Conservation (phyloP, 64 coral and sea anemone genomes). For the Montipora efflorescens region DNA sequence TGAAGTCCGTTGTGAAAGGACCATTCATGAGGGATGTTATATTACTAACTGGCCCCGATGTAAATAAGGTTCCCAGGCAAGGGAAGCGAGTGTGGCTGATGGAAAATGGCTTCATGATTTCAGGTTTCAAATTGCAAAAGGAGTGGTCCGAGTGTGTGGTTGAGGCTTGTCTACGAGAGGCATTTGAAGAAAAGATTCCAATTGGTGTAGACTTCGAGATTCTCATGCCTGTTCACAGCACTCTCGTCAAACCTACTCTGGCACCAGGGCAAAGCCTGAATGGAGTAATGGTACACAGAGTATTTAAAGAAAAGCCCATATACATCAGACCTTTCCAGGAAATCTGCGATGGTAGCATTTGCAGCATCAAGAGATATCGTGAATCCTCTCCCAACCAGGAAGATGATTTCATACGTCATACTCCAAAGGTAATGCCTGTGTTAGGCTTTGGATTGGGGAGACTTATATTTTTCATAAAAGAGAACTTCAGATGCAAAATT, state of each 20-base stretch:
- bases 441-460: no score
- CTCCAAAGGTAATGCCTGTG: no score
- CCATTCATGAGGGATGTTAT: no score
- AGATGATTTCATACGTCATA: no score
- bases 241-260: constrained; percentile 6
- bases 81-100: constrained; percentile 46
- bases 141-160: constrained; percentile 35
- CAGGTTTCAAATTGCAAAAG: constrained; percentile 24
- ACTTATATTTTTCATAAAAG: no score
- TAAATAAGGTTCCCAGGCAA: constrained; percentile 29
- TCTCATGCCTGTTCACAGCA: constrained; percentile 3
- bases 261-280: background rate
- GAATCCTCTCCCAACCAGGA: no score
- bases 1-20: background rate
- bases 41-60: background rate
- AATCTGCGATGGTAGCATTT: no score
- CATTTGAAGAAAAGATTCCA: constrained; percentile 45
- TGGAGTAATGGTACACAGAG: no score
- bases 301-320: no score
- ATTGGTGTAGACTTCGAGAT: constrained; percentile 13
- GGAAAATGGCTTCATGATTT: constrained; percentile 51
- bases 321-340: no score
- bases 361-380: no score
- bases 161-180: constrained; percentile 39
- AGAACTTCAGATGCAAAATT: no score